Evolutionary conservation across 1,140 invertebrate species (phyloP).

Genomic region (Lordiphosa mommai): DNA sequence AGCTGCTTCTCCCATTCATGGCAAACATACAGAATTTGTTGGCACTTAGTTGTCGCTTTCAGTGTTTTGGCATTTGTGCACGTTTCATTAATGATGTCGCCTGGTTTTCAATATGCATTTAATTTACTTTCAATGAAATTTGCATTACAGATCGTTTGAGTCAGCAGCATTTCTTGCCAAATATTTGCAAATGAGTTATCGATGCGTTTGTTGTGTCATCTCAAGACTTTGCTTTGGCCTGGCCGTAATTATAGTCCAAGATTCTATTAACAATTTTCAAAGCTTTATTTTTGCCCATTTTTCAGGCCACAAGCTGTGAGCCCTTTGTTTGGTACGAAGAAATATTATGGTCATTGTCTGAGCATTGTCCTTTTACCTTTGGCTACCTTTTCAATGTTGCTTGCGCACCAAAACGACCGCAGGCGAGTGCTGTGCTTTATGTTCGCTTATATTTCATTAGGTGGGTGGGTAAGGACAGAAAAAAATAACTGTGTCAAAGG

Average conservation of each 20-base stretch:
- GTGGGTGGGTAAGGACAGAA: not conserved
- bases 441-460: slow-evolving; percentile 45
- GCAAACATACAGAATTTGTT: slow-evolving; percentile 33
- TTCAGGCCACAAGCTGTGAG: slow-evolving; percentile 21
- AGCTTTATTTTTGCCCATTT: slow-evolving; percentile 48
- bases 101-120: slow-evolving; percentile 50
- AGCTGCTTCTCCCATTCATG: slow-evolving; percentile 29
- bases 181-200: too few relatives aligned
- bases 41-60: slow-evolving; percentile 19
- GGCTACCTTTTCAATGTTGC: slow-evolving; percentile 14
- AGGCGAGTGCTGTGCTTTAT: slow-evolving; percentile 39
- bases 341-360: slow-evolving; percentile 53
- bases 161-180: too few relatives aligned
- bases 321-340: slow-evolving; percentile 39
- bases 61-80: slow-evolving; percentile 57
- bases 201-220: too few relatives aligned
- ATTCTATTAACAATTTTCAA: slow-evolving; percentile 49
- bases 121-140: slow-evolving; percentile 38
- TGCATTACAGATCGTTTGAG: slow-evolving; percentile 40
- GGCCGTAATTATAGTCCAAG: slow-evolving; percentile 24
- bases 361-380: slow-evolving; percentile 56
- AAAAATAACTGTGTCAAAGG: slow-evolving; percentile 41
- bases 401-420: slow-evolving; percentile 4
- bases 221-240: not conserved
- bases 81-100: slow-evolving; percentile 49